Conservation (phyloP, 2,113 vertebrate genomes). For the Hymenochirus boettgeri region DNA sequence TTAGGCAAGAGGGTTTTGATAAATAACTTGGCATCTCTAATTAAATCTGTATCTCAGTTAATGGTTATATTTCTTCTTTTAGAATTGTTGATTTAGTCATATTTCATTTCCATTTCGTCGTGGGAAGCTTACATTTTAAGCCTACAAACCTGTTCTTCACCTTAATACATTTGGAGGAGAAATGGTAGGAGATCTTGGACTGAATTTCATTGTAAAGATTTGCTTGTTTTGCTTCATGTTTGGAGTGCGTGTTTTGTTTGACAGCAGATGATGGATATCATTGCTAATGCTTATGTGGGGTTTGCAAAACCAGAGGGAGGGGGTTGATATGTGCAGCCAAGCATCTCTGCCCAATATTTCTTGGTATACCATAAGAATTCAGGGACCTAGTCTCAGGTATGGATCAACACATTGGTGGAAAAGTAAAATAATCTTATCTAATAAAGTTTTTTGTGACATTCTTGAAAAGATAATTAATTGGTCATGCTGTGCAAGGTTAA, state of each 20-base stretch:
- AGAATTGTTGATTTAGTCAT: constrained; percentile 27
- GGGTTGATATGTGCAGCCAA: constrained; percentile 28
- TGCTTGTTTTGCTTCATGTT: constrained; percentile 32
- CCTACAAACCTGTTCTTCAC: constrained; percentile 23
- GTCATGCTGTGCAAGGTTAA: too few species aligned
- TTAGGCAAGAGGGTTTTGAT: constrained; percentile 19
- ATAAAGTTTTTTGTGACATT: too few species aligned
- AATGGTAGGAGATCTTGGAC: constrained; percentile 18
- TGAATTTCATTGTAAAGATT: constrained; percentile 25
- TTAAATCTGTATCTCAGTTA: constrained; percentile 14
- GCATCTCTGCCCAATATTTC: constrained; percentile 30
- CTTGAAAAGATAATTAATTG: too few species aligned
- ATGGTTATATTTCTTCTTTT: constrained; percentile 19
- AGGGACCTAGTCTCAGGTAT: constrained; percentile 8
- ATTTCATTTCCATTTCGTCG: constrained; percentile 29
- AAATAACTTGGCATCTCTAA: constrained; percentile 23
- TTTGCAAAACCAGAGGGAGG: constrained; percentile 26
- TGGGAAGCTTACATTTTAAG: constrained; percentile 22
- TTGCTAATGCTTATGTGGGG: constrained; percentile 36
- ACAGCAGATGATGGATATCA: constrained; percentile 40
- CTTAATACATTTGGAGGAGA: constrained; percentile 21
- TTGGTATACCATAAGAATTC: constrained; percentile 1
- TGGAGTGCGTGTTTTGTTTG: constrained; percentile 12
- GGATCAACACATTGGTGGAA: too few species aligned
- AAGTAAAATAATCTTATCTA: too few species aligned